Base-by-base conservation (phyloP, 2,797 vertebrate genomes). In the Alcedo quadribrachys region DNA sequence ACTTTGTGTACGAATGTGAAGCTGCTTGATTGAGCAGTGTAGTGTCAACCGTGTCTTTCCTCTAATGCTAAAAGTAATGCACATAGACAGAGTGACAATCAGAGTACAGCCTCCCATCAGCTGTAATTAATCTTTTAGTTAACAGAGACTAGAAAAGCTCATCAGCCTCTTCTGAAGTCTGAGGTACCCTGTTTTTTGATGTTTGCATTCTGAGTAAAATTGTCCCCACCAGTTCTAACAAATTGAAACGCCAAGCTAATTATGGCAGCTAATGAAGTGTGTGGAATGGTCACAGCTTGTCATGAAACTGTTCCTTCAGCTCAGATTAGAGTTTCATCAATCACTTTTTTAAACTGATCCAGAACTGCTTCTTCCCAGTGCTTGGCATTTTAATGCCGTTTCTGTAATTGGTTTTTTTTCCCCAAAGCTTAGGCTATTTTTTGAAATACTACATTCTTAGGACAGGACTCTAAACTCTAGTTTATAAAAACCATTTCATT, bases 241-340 rank as follows among this genome's bases (percentile, higher is more conserved):
- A 99, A 98, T 98, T 98, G 98, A 98, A 98, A 98, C 98, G 98
- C 98, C 98, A 97, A 97, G 98, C 98, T 99, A 99, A 99, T 99
- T 99, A 99, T 98, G 98, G 98, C 96, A 98, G 98, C 98, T 99
- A 98, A 99, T 99, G 98, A 99, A 99, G 98, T 99, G 98, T 98
- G 98, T 98, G 98, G 97, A 98, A 98, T 98, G 98, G 98, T 98
- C 98, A 98, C 98, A 98, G 99, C 98, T 98, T 98, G 97, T 98
- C 94, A 95, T 98, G 98, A 96, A 98, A 98, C 98, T 97, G 98
- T 98, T 98, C 98, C 97, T 98, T 99, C 99, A 98, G 96, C 97
- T 98, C 96, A 95, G 98, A 99, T 99, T 99, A 99, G 98, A 98
- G 97, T 98, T 98, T 98, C 98, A 98, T 98, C 98, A 98, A 98